Evolutionary conservation across 2,113 vertebrate genomes (phyloP).

Genomic region (Pygoscelis adeliae): DNA sequence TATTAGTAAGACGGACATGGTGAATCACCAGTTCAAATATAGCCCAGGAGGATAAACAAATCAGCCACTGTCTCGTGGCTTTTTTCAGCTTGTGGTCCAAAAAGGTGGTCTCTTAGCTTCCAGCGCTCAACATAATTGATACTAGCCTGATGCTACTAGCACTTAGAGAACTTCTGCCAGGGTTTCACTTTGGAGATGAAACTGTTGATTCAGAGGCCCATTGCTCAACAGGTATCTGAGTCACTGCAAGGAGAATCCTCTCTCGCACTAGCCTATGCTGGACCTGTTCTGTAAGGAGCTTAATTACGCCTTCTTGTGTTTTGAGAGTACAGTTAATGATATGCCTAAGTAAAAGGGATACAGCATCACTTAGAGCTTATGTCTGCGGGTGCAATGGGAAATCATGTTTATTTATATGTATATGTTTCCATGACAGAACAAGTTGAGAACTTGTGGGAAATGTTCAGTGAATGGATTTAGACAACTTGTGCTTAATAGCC

Average conservation of each 20-base stretch:
- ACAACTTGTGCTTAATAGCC: neutral
- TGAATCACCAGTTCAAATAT: conserved; percentile 39
- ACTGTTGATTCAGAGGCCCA: neutral
- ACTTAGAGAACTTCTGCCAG: neutral
- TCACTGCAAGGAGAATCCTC: neutral
- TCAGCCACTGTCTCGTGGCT: neutral
- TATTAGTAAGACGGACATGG: neutral
- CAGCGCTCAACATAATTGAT: neutral
- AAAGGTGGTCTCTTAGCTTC: neutral
- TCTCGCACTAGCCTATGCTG: neutral
- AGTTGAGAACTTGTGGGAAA: neutral
- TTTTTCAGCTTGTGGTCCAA: neutral
- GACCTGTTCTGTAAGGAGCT: conserved; percentile 6
- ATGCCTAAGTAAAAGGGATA: neutral
- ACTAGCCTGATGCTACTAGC: neutral
- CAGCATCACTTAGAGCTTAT: neutral
- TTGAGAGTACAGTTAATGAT: neutral
- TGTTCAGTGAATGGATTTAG: neutral
- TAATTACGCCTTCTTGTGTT: conserved; percentile 13
- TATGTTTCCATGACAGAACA: neutral
- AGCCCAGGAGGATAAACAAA: conserved; percentile 15
- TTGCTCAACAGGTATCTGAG: neutral
- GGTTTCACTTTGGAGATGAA: neutral
- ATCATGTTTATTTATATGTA: neutral
- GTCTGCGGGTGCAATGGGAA: neutral